Evolutionary conservation across 2,797 vertebrate genomes (phyloP).

Genomic region (Notolepis coatsorum): DNA sequence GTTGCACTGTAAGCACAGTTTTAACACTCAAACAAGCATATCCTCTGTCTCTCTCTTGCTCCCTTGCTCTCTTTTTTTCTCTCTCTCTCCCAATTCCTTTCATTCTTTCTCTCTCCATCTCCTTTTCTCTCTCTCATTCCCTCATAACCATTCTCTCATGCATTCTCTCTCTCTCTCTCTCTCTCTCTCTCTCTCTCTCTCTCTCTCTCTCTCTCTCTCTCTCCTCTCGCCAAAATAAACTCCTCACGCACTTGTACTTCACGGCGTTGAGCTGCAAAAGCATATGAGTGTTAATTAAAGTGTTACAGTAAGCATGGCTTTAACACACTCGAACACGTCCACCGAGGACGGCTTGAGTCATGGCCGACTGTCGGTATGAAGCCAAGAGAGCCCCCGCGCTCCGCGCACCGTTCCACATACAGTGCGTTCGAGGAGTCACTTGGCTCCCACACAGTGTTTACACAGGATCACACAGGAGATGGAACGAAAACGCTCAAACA

Average conservation of each 20-base stretch:
- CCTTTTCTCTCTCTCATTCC: not conserved
- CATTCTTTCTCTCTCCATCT: too few relatives aligned
- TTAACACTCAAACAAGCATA: not conserved
- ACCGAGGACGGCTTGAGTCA: too few relatives aligned
- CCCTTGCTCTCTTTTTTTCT: too few relatives aligned
- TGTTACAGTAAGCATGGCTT: not conserved
- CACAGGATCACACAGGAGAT: not conserved
- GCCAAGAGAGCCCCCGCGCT: too few relatives aligned
- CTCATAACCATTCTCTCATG: not conserved
- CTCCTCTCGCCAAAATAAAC: conserved; percentile 14
- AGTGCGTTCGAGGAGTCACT: too few relatives aligned
- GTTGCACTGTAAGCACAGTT: not conserved
- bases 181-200: not conserved
- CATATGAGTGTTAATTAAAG: not conserved
- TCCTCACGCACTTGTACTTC: not conserved
- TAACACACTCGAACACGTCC: not conserved
- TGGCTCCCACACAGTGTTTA: not conserved
- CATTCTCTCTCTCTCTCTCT: too few relatives aligned
- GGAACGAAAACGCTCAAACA: not conserved
- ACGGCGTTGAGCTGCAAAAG: not conserved
- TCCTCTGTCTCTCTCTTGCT: not conserved
- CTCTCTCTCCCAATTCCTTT: too few relatives aligned
- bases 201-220: not conserved
- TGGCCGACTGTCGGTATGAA: too few relatives aligned
- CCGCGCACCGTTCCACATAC: too few relatives aligned